phyloP scores from a whole-genome alignment of 2,113 vertebrate genomes.

The Hemiprocne comata region DNA sequence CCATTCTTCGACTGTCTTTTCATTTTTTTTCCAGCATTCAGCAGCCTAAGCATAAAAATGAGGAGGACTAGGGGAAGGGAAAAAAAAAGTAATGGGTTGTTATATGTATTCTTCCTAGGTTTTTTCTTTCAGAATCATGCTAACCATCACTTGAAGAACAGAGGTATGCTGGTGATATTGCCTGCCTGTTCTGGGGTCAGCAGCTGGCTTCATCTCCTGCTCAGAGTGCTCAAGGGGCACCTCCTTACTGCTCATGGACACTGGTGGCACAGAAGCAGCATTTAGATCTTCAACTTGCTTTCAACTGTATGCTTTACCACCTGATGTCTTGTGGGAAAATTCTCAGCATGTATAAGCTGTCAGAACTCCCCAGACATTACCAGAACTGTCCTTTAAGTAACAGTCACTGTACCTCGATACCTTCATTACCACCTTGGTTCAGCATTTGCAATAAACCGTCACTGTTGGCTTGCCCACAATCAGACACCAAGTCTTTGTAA shows the following conservation, averaged over 20 bases:
- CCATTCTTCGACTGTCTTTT: not conserved
- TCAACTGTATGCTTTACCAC: not conserved
- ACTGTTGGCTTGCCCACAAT: not conserved
- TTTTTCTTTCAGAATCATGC: not conserved
- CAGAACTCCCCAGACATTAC: not conserved
- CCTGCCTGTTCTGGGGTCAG: not conserved
- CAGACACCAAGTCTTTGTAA: not conserved
- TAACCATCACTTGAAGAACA: not conserved
- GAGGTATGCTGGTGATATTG: rapidly evolving
- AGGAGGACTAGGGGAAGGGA: rapidly evolving
- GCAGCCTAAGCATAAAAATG: not conserved
- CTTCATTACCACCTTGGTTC: not conserved
- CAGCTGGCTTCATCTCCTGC: not conserved
- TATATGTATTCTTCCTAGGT: not conserved
- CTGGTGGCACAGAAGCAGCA: not conserved
- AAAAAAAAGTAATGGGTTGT: not conserved
- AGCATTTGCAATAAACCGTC: not conserved
- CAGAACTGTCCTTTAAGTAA: not conserved
- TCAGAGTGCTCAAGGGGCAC: not conserved
- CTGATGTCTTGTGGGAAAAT: not conserved
- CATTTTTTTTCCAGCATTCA: not conserved
- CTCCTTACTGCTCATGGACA: rapidly evolving
- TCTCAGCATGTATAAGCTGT: not conserved
- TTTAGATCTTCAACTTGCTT: not conserved
- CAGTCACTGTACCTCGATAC: not conserved